phyloP scores from a whole-genome alignment of 1,140 invertebrate genomes.

The Pectinophora gossypiella region DNA sequence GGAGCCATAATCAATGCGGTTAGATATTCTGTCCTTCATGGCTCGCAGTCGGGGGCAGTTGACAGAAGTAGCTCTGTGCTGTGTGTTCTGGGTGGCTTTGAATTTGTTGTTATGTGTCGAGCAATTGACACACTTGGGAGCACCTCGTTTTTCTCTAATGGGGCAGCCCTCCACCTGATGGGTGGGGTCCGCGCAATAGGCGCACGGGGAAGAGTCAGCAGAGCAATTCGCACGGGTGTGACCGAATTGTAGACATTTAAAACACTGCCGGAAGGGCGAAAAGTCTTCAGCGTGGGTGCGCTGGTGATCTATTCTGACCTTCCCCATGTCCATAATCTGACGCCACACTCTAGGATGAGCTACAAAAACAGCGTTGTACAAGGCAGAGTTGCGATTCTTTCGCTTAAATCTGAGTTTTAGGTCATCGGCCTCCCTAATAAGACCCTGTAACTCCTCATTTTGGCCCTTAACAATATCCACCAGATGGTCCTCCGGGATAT shows the following conservation, averaged over 20 bases:
- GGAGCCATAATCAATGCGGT: too few species aligned
- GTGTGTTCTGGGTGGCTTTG: too few species aligned
- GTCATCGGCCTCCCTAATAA: not conserved
- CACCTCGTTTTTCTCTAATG: not conserved
- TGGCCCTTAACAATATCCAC: not conserved
- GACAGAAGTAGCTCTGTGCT: not conserved
- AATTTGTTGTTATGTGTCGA: too few species aligned
- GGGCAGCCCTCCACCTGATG: not conserved
- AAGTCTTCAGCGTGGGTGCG: constrained; percentile 4
- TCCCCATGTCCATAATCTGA: not conserved
- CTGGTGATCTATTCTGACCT: not conserved
- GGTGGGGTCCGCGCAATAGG: not conserved
- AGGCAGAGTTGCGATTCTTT: not conserved
- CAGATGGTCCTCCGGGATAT: not conserved
- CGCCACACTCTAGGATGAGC: not conserved
- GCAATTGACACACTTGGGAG: not conserved
- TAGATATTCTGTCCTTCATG: too few species aligned
- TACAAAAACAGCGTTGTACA: constrained; percentile 4
- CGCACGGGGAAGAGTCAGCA: not conserved
- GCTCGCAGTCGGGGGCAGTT: not conserved
- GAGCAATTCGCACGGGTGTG: not conserved
- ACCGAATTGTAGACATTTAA: not conserved
- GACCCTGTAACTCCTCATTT: not conserved
- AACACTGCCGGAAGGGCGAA: constrained; percentile 4
- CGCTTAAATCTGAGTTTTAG: not conserved